These are phyloP conservation scores for Benthochromis sp. DNA, from an alignment of 2,113 vertebrate genomes.

Conservation along the genomic window DNA sequence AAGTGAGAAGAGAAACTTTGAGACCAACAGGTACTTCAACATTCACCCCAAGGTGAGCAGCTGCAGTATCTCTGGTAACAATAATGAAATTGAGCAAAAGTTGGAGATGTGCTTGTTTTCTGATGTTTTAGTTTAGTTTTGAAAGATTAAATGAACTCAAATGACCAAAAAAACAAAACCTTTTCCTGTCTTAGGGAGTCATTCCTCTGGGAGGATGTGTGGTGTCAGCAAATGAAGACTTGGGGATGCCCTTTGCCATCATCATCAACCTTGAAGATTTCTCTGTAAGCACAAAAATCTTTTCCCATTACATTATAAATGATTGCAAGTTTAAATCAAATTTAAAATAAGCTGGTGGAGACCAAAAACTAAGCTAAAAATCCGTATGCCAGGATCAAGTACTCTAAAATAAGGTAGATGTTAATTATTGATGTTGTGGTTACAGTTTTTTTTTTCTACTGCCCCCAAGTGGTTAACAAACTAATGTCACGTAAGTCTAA, in stretches of 20 bases:
- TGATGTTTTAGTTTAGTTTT: not conserved
- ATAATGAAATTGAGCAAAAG: not conserved
- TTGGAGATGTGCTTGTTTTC: not conserved
- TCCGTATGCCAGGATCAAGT: accelerated
- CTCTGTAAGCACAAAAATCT: constrained; percentile 72
- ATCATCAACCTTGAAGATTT: constrained; percentile 91
- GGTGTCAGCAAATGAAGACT: constrained; percentile 82
- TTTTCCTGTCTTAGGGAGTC: constrained; percentile 76
- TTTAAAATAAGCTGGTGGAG: not conserved
- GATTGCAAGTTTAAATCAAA: not conserved
- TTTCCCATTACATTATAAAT: not conserved
- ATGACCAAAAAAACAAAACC: not conserved
- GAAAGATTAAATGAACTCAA: not conserved
- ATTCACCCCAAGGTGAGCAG: constrained; percentile 90
- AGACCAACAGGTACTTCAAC: constrained; percentile 91
- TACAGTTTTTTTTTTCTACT: not conserved
- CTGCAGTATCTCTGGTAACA: not conserved
- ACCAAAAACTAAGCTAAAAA: not conserved
- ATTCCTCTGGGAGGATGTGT: constrained; percentile 91
- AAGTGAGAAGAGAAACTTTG: constrained; percentile 89
- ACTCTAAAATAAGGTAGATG: not conserved
- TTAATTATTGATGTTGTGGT: not conserved
- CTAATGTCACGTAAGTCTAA: not conserved
- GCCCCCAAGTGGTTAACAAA: not conserved
- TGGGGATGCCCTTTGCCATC: constrained; percentile 92